A percentile compares a stretch with the other conserved stretches of the same genome.
These are phyloP conservation scores for Tricholaema leucomelas DNA, from an alignment of 2,113 vertebrate genomes.

Conservation along the genomic window DNA sequence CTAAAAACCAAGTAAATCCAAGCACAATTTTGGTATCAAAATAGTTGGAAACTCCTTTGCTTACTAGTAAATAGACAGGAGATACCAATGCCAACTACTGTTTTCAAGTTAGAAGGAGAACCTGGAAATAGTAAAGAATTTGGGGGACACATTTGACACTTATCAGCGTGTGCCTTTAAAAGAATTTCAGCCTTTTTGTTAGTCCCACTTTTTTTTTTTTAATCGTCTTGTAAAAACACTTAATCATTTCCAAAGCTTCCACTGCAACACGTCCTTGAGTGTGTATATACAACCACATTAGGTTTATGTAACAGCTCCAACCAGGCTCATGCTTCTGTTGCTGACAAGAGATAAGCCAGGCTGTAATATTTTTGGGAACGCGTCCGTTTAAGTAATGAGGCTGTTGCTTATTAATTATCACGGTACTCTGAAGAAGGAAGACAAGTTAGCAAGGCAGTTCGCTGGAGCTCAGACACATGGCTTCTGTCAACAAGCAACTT, in stretches of 20 bases:
- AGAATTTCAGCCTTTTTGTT: not conserved
- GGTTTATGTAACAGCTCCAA: not conserved
- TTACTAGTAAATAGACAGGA: not conserved
- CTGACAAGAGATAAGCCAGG: fast-evolving
- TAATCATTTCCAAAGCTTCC: not conserved
- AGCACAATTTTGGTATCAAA: not conserved
- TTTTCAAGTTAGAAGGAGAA: not conserved
- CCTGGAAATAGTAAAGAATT: not conserved
- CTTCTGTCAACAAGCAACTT: fast-evolving
- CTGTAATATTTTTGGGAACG: fast-evolving
- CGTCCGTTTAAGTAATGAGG: fast-evolving
- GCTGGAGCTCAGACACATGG: fast-evolving
- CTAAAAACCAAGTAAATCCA: not conserved
- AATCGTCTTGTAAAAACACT: not conserved
- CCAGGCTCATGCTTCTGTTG: fast-evolving
- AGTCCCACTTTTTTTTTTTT: too few relatives aligned
- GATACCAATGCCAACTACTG: not conserved
- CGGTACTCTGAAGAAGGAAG: too few relatives aligned
- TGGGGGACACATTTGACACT: fast-evolving
- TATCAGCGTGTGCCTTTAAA: not conserved
- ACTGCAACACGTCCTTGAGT: fast-evolving
- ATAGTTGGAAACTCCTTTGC: not conserved
- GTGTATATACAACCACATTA: fast-evolving
- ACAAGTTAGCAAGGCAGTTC: fast-evolving
- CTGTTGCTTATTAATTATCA: not conserved